Base-by-base conservation (phyloP, 2,113 vertebrate species). In the Eretmochelys imbricata region DNA sequence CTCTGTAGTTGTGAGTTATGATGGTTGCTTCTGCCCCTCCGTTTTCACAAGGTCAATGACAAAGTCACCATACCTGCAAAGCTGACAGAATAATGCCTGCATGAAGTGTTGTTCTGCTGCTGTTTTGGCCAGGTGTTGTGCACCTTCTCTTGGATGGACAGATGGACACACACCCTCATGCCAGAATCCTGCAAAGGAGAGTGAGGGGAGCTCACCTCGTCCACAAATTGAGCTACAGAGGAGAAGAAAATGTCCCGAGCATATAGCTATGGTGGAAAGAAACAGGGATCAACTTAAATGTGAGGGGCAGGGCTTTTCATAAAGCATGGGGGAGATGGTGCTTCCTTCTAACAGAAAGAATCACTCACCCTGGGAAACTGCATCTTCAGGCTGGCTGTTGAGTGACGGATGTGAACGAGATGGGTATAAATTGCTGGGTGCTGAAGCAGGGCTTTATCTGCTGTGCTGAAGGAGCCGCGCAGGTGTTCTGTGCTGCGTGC, bases 371-470 rank as follows among this genome's bases (percentile, higher is more conserved):
- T 0, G 1, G 83, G 46, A 83, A 6, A 29, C 57, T 42, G 83
- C 51, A 31, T 29, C 84, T 82, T 75, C 38, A 4, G 2, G 10
- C 35, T 1, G 4, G 42, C 48, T 80, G 75, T 69, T 1, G 59
- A 1, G 48, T 59, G 93, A 94, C 24, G 93, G 87, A 78, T 76
- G 93, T 49, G 94, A 65, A 50, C 38, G 85, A 54, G 93, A 72
- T 17, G 92, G 91, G 89, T 79, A 12, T 12, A 35, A 96, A 94
- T 85, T 59, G 94, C 93, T 1, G 29, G 87, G 80, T 57, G 92
- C 91, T 3, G 65, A 59, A 38, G 91, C 2, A 0, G 2, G 3
- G 80, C 16, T 85, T 27, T 2, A 48, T 59, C 57, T 14, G 35
- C 24, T 1, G 59, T 0, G 62, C 87, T 0, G 57, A 87, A 59